phyloP scores from a whole-genome alignment of 2,113 vertebrate genomes.

The Equus quagga region DNA sequence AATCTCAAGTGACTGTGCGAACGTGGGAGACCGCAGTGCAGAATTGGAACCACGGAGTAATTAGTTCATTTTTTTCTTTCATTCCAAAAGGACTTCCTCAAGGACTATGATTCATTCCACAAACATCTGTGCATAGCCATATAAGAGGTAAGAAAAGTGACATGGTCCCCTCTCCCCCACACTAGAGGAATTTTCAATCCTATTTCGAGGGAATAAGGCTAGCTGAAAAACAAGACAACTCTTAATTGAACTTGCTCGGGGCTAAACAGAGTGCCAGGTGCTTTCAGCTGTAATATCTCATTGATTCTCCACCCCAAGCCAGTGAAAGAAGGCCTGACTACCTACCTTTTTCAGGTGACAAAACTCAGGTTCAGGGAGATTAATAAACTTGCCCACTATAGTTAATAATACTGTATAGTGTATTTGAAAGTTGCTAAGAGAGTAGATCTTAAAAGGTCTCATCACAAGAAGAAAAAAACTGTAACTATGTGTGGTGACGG shows the following conservation, averaged over 20 bases:
- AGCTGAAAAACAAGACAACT: constrained; percentile 28
- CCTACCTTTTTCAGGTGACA: background rate
- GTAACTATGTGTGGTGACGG: background rate
- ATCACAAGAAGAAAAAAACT: background rate
- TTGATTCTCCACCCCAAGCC: background rate
- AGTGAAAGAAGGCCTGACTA: background rate
- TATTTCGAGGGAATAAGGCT: background rate
- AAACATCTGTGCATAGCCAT: constrained; percentile 52
- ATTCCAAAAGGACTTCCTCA: constrained; percentile 61
- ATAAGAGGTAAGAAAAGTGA: constrained; percentile 30
- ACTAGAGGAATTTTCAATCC: constrained; percentile 34
- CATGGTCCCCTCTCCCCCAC: background rate
- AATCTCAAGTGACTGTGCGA: constrained; percentile 50
- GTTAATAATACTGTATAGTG: background rate
- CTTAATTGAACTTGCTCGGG: background rate
- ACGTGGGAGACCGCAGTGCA: background rate
- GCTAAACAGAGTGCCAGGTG: background rate
- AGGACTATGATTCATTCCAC: constrained; percentile 63
- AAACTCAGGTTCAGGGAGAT: background rate
- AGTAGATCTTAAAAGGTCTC: background rate
- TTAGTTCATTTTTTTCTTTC: constrained; percentile 58
- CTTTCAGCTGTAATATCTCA: background rate
- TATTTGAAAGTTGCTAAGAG: constrained; percentile 4
- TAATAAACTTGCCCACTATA: background rate
- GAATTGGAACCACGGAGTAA: constrained; percentile 31